These are phyloP conservation scores for Melanotaenia parkinsoni DNA, from an alignment of 2,797 vertebrate genomes.

Conservation along the genomic window DNA sequence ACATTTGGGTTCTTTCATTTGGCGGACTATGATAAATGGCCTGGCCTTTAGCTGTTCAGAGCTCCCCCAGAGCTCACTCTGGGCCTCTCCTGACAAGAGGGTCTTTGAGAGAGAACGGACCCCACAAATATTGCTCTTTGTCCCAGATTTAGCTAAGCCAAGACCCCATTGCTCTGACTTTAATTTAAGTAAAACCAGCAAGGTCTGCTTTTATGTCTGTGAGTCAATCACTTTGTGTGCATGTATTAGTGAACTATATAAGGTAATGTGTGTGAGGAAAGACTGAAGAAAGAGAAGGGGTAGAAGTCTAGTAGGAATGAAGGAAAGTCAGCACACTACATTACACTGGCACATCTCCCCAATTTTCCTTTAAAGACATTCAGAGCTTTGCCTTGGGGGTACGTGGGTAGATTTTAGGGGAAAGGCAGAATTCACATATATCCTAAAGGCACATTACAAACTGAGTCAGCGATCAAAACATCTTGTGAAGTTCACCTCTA, in stretches of 20 bases:
- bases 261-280: constrained; percentile 33
- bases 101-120: constrained; percentile 81
- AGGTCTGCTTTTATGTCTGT: constrained; percentile 73
- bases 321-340: constrained; percentile 72
- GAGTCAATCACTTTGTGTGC: constrained; percentile 65
- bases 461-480: constrained; percentile 81
- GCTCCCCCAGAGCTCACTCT: constrained; percentile 85
- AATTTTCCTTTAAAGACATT: constrained; percentile 78
- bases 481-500: constrained; percentile 78
- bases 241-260: constrained; percentile 28
- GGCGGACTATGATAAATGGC: constrained; percentile 94
- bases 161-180: constrained; percentile 77
- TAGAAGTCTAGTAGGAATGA: constrained; percentile 66
- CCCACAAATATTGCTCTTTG: constrained; percentile 85
- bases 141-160: constrained; percentile 74
- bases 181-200: constrained; percentile 83
- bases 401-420: constrained; percentile 79
- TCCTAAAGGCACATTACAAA: constrained; percentile 78
- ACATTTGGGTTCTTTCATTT: constrained; percentile 97
- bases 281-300: constrained; percentile 56
- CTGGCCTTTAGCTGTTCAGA: constrained; percentile 89
- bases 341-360: constrained; percentile 77
- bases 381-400: constrained; percentile 79
- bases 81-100: constrained; percentile 88
- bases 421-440: constrained; percentile 74